Percentiles rank a stretch among this genome's conserved stretches.
phyloP scores from a whole-genome alignment of 2,797 vertebrate species.

The Gorsachius magnificus region DNA sequence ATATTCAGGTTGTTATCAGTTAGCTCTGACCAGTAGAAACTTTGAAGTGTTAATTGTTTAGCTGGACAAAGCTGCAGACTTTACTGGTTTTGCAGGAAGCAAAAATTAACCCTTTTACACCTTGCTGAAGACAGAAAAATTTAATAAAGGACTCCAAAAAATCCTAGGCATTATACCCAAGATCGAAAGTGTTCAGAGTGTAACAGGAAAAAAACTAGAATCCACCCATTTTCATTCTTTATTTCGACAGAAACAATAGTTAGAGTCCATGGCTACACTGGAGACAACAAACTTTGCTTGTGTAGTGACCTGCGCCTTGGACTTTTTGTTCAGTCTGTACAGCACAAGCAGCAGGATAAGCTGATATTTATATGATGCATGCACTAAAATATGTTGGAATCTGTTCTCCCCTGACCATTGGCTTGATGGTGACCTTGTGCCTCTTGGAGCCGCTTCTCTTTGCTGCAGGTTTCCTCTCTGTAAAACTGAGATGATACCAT shows the following conservation, averaged over 20 bases:
- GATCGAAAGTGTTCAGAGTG: not conserved
- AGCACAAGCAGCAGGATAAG: not conserved
- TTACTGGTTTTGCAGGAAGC: not conserved
- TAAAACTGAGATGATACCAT: not conserved
- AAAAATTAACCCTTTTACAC: conserved; percentile 6
- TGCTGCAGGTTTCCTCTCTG: not conserved
- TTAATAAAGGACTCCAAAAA: not conserved
- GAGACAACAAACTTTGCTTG: not conserved
- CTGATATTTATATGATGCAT: not conserved
- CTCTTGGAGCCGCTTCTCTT: not conserved
- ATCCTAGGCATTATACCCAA: not conserved
- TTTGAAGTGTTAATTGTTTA: conserved; percentile 60
- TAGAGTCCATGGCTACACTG: not conserved
- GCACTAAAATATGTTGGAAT: not conserved
- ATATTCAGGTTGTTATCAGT: conserved; percentile 37
- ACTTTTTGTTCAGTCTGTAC: not conserved
- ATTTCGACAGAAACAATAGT: not conserved
- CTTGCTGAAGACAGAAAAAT: not conserved
- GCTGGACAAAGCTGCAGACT: not conserved
- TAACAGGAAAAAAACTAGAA: not conserved
- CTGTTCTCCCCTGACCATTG: not conserved
- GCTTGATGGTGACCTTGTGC: not conserved
- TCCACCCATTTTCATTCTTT: not conserved
- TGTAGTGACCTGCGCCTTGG: rapidly evolving
- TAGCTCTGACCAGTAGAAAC: conserved; percentile 26